phyloP scores from a whole-genome alignment of 1,140 invertebrate genomes.

The Drosophila watanabei region DNA sequence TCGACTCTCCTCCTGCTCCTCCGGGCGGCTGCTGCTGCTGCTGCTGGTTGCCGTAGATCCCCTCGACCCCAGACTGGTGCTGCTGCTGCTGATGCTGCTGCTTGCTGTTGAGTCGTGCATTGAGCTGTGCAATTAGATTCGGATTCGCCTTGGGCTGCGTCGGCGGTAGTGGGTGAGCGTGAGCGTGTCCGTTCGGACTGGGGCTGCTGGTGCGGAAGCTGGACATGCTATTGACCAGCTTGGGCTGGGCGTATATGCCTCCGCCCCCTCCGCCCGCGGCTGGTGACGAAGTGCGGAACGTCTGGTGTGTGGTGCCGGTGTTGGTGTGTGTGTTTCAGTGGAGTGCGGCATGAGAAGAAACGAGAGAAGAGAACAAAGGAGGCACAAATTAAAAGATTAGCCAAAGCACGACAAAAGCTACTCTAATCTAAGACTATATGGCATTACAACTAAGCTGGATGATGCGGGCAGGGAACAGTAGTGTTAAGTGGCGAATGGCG shows the following conservation, averaged over 20 bases:
- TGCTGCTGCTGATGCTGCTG: conserved; percentile 71
- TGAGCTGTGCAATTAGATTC: conserved; percentile 84
- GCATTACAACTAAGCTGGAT: conserved; percentile 53
- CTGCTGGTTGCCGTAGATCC: conserved; percentile 73
- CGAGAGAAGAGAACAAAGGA: conserved; percentile 42
- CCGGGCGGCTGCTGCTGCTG: conserved; percentile 23
- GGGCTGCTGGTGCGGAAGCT: conserved; percentile 82
- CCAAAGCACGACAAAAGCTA: conserved; percentile 39
- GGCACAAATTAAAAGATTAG: conserved; percentile 55
- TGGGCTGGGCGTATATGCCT: conserved; percentile 84
- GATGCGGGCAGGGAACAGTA: conserved; percentile 9
- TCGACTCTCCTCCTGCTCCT: conserved; percentile 46
- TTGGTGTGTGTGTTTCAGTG: conserved; percentile 7
- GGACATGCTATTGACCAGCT: conserved; percentile 82
- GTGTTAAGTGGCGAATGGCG: conserved; percentile 21
- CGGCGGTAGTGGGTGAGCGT: conserved; percentile 75
- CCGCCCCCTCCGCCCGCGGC: conserved; percentile 51
- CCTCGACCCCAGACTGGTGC: conserved; percentile 60
- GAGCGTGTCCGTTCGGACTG: conserved; percentile 75
- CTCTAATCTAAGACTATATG: conserved; percentile 41
- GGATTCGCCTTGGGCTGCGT: conserved; percentile 84
- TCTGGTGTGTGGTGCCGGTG: conserved; percentile 69
- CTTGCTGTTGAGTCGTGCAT: conserved; percentile 81
- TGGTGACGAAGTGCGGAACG: conserved; percentile 83
- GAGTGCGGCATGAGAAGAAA: conserved; percentile 29